Base-by-base conservation (phyloP, 2,888 invertebrate genomes). In the Drosophila aldrichi region DNA sequence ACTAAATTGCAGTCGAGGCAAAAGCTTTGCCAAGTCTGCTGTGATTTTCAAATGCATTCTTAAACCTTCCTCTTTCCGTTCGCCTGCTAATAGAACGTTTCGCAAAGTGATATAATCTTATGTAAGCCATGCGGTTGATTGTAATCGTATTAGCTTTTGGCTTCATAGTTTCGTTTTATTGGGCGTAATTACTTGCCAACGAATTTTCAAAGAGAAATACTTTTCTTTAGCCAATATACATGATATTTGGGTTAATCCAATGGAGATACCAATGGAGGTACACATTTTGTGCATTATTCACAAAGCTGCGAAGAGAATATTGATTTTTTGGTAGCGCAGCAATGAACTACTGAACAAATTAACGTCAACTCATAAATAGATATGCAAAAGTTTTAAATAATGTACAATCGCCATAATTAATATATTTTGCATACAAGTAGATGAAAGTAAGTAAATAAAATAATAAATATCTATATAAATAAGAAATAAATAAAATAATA, bases 1-100 rank as follows among this genome's bases (percentile, higher is more conserved):
- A 38, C 38, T 22, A 20, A 9, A 3, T 7, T 25, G 67, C 67
- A 46, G 34, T 40, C 2, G 3, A 14, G 25, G 16, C 52, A 34
- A 3, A 12, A 34, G 10, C 29, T 38, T 44, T 7, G 29, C 18
- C n/a, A 38, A 43, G 9, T 12, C 32, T 44, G 18, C 12, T 18
- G n/a, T 51, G n/a, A 65, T 44, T 18, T n/a, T 18, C 18, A 25
- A 40, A 40, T 16, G 63, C 22, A n/a, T 32, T 62, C 10, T 62
- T 32, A 16, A 18, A 25, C n/a, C n/a, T n/a, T n/a, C 40, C 12
- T 18, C 3, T 34, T 25, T 32, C 43, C 20, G 34, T 41, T 41
- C 12, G 4, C 16, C 20, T 2, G 32, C 32, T 32, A 32, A 32
- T 32, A 32, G 32, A 32, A 32, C 20, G 18, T 18, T 41, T 32